These are phyloP conservation scores for Nycticebus coucang DNA, from an alignment of 2,113 vertebrate genomes.

Conservation along the genomic window DNA sequence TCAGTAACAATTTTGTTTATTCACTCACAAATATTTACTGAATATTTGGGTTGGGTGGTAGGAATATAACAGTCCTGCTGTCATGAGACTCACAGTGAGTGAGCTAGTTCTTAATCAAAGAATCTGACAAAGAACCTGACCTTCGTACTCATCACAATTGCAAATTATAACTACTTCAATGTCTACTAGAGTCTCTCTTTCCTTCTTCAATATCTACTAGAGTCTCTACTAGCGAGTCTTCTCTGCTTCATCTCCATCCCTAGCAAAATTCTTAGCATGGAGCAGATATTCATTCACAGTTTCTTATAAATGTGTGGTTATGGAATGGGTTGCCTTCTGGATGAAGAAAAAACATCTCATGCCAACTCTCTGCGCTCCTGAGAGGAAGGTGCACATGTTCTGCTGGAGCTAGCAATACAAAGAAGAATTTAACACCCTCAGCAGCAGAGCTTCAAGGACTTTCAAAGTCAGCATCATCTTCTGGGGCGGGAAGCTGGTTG, in stretches of 20 bases:
- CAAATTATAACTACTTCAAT: background rate
- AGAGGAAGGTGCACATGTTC: background rate
- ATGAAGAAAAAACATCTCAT: background rate
- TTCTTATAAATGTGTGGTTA: background rate
- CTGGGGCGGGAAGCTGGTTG: background rate
- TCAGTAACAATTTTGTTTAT: background rate
- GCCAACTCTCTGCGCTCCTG: background rate
- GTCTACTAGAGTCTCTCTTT: background rate
- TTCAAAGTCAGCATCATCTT: slow-evolving; percentile 35
- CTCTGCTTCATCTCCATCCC: background rate
- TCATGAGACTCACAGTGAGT: background rate
- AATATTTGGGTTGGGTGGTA: background rate
- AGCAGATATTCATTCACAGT: background rate
- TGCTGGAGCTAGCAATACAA: background rate
- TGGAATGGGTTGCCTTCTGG: background rate
- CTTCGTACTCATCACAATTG: background rate
- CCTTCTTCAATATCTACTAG: background rate
- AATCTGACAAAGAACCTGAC: background rate
- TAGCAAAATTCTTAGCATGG: slow-evolving; percentile 14
- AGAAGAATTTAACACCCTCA: background rate
- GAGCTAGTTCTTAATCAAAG: background rate
- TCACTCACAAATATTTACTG: background rate
- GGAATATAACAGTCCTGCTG: background rate
- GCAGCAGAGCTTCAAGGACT: background rate
- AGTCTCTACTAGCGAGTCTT: background rate